Evolutionary conservation across 2,113 vertebrate genomes (phyloP).

Genomic region (Dromaius novaehollandiae): DNA sequence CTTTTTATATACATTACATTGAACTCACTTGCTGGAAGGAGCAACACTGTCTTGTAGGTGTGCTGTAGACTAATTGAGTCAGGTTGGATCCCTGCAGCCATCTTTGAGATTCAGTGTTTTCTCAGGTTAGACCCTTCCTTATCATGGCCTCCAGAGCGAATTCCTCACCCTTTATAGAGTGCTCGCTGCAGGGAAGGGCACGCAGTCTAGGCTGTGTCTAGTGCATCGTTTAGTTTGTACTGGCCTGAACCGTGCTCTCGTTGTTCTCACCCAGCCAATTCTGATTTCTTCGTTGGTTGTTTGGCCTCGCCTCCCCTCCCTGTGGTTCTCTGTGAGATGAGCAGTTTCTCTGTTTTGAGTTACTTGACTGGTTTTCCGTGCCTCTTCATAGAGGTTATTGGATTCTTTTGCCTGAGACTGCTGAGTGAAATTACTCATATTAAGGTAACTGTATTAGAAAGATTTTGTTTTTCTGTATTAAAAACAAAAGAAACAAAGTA

Average conservation of each 20-base stretch:
- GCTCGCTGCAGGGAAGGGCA: not conserved
- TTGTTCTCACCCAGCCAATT: not conserved
- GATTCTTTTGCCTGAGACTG: not conserved
- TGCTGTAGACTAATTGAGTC: accelerated
- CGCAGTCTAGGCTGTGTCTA: accelerated
- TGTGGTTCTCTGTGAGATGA: not conserved
- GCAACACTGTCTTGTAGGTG: accelerated
- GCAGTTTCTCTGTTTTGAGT: not conserved
- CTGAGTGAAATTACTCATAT: not conserved
- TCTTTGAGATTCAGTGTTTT: not conserved
- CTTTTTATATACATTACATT: not conserved
- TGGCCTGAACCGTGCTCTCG: not conserved
- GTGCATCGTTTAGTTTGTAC: not conserved
- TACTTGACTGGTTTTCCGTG: not conserved
- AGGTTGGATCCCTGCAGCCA: not conserved
- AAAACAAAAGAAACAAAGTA: not conserved
- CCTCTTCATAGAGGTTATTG: not conserved
- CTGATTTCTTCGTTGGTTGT: not conserved
- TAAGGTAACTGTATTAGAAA: not conserved
- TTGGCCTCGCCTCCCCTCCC: not conserved
- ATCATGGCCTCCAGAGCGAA: not conserved
- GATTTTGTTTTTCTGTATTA: not conserved
- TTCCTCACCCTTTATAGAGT: not conserved
- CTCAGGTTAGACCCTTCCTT: not conserved
- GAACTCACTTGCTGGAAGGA: not conserved